Conservation (phyloP, 2,888 invertebrate species). For the Drosophila quasianomalipes region DNA sequence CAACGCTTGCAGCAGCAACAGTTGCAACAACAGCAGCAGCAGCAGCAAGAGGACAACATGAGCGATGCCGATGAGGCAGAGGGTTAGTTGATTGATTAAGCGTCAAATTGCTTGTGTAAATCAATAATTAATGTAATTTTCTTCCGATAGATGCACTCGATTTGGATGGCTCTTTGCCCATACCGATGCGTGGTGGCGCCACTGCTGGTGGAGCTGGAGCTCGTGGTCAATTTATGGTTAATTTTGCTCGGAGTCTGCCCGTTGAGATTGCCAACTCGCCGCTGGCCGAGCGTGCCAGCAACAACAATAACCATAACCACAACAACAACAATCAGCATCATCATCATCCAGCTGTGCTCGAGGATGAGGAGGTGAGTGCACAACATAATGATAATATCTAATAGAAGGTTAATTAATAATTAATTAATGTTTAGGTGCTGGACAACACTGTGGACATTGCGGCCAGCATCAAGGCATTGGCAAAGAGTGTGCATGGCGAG, state of each 20-base stretch:
- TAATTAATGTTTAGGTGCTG: constrained; percentile 77
- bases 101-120: background rate
- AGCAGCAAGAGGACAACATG: constrained; percentile 69
- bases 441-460: constrained; percentile 93
- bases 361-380: constrained; percentile 78
- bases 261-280: constrained; percentile 89
- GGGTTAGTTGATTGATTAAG: constrained; percentile 86
- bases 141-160: constrained; percentile 83
- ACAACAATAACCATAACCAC: constrained; percentile 40
- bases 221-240: constrained; percentile 43
- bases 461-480: constrained; percentile 96
- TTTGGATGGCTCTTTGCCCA: constrained; percentile 81
- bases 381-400: background rate
- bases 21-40: constrained; percentile 37
- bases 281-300: constrained; percentile 66
- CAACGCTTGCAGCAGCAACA: constrained; percentile 49
- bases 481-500: constrained; percentile 95
- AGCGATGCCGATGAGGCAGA: constrained; percentile 92
- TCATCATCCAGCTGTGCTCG: constrained; percentile 40
- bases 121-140: background rate
- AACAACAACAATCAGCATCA: constrained; percentile 2
- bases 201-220: constrained; percentile 18
- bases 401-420: background rate
- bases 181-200: constrained; percentile 63
- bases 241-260: constrained; percentile 91